Base-by-base conservation (phyloP, 2,888 invertebrate species). In the Gandaritis pyraliata region DNA sequence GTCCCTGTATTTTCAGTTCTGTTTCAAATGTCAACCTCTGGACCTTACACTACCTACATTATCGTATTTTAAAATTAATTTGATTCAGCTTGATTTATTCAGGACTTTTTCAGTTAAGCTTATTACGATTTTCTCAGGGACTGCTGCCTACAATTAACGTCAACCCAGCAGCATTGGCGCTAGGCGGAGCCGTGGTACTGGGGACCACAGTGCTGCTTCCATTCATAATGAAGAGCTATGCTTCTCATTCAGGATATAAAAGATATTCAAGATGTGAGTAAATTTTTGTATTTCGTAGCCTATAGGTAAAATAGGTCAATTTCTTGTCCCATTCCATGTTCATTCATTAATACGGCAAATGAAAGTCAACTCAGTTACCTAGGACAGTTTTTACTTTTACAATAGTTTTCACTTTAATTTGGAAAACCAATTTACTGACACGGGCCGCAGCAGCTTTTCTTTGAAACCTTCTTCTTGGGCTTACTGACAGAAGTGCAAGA, bases 181-280 rank as follows among this genome's bases (percentile, higher is more conserved):
- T 95, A 6, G 94, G 94, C 0, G 94, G 94, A 0, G 83, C 93
- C 0, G 80, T 95, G 6, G 83, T 94, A 2, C 79, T 94, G 12
- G 88, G 93, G 0, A 86, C 94, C 0, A 92, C 92, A 0, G 77
- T 95, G 0, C 72, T 94, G 0, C 75, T 94, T 5, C 95, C 95
- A 0, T 75, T 92, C 8, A 71, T 94, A 0, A 65, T 82, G 15
- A 89, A 88, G 66, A 73, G 61, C 53, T 81, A 73, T 65, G 71
- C 73, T 0, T 54, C 66, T 0, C 65, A 77, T 11, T 69, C 72
- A 1, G 68, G 77, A 2, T 67, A 81, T 11, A 33, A 41, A n/a
- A 79, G 81, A 36, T 82, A 83, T 56, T 82, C 84, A 2, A 83
- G 84, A 71, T 50, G 91, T 92, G 75, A 80, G 86, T 85, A 49